These are phyloP conservation scores for Nezara viridula DNA, from an alignment of 2,888 invertebrate species.

Conservation along the genomic window DNA sequence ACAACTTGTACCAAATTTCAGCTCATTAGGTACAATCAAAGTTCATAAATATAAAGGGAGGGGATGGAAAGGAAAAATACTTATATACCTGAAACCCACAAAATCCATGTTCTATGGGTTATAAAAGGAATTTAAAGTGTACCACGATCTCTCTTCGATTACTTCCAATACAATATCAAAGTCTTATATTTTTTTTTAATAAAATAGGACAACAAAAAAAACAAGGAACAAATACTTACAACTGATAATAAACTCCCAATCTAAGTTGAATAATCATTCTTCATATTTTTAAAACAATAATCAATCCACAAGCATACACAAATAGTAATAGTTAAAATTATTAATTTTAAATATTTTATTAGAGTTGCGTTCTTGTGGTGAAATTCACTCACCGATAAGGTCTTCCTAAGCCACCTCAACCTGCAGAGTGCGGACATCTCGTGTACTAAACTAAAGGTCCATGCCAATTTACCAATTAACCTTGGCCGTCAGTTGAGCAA, in stretches of 20 bases:
- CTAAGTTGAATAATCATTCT: neutral
- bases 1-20: no score
- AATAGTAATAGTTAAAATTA: neutral
- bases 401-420: neutral
- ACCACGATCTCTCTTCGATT: no score
- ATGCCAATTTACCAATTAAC: conserved; percentile 5
- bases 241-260: neutral
- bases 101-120: no score
- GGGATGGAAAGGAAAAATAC: no score
- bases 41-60: no score
- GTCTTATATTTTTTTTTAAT: no score
- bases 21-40: no score
- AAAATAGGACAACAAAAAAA: no score
- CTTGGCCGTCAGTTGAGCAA: neutral
- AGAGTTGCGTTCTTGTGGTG: neutral
- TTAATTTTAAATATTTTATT: neutral
- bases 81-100: no score
- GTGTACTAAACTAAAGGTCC: neutral
- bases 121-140: no score
- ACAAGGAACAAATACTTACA: no score
- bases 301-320: neutral
- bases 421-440: neutral
- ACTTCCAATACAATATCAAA: no score
- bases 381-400: neutral
- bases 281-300: neutral